Base-by-base conservation (phyloP, 2,888 invertebrate genomes). In the Leptinotarsa peninsularis region DNA sequence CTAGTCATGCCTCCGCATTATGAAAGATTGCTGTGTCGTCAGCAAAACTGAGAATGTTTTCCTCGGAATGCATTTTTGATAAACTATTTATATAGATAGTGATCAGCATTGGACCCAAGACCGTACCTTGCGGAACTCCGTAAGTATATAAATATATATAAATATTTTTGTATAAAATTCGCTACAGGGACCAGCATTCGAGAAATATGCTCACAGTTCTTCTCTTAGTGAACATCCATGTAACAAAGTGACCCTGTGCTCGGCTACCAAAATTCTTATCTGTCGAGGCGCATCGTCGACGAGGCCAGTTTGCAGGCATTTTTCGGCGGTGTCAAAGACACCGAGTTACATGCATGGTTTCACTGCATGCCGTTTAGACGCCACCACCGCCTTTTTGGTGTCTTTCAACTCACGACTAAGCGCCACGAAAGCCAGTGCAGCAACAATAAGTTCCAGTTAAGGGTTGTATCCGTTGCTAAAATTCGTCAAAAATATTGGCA, bases 261-360 rank as follows among this genome's bases (percentile, higher is more conserved):
- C 33, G n/a, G 63, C 63, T 63, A 33, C 63, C 63, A 63, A 63
- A 63, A 78, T 77, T 74, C 69, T 73, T 75, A 73, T 68, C 69
- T 77, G 78, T 72, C 73, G 63, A 43, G 43, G 17, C 63, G 63
- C 63, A 63, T 63, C 63, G 63, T 43, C 63, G 63, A n/a, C 13
- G 75, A 74, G 67, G 78, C 74, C 79, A 74, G 76, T 81, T 78
- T 74, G 77, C 80, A 81, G 82, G 81, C 85, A 85, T 85, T 82
- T 86, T 86, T 86, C 85, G 86, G 85, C 85, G 82, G 82, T 85
- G 86, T 85, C 85, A 85, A 84, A 85, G 85, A 84, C 85, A 82
- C 82, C 81, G 81, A 82, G 82, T 84, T 85, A 83, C 84, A 84
- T 81, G 84, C 82, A 81, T 82, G 83, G 79, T 80, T 85, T 85